A percentile compares a stretch with the other conserved stretches of the same genome.
Evolutionary conservation across 2,888 invertebrate genomes (phyloP).

Genomic region (Camponotus fellah): DNA sequence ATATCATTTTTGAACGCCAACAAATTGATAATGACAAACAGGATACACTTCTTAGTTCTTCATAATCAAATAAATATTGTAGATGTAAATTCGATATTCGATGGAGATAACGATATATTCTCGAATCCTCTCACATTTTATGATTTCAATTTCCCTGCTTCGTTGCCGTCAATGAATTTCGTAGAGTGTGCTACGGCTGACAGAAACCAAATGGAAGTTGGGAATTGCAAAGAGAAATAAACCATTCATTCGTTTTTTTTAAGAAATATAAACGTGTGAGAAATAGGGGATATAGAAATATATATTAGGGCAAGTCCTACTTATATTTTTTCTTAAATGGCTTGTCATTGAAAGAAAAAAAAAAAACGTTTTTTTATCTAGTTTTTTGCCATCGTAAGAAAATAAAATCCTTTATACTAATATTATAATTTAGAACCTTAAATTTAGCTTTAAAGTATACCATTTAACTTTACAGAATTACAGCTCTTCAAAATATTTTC

Average conservation of each 20-base stretch:
- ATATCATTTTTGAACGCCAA: background rate
- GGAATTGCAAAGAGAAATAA: conserved; percentile 34
- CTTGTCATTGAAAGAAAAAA: background rate
- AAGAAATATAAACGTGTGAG: conserved; percentile 28
- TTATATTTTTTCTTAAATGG: background rate
- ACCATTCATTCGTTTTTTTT: conserved; percentile 35
- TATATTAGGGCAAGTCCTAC: conserved; percentile 15
- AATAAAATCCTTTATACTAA: background rate
- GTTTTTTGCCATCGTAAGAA: background rate
- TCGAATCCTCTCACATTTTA: background rate
- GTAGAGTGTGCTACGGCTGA: conserved; percentile 5
- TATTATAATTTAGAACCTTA: too few relatives aligned
- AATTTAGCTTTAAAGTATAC: background rate
- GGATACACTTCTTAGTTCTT: background rate
- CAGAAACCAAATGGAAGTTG: conserved; percentile 40
- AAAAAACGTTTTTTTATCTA: background rate
- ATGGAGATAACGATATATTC: background rate
- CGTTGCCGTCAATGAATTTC: conserved; percentile 23
- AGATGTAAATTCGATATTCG: background rate
- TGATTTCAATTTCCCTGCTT: conserved; percentile 44
- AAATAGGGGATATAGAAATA: too few relatives aligned
- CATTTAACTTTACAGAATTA: background rate
- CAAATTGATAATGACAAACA: background rate
- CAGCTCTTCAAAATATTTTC: background rate
- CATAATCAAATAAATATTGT: conserved; percentile 9